Evolutionary conservation across 2,113 vertebrate genomes (phyloP), one percentile per base, ranked within the genome.

Genomic region (Heterotis niloticus): DNA sequence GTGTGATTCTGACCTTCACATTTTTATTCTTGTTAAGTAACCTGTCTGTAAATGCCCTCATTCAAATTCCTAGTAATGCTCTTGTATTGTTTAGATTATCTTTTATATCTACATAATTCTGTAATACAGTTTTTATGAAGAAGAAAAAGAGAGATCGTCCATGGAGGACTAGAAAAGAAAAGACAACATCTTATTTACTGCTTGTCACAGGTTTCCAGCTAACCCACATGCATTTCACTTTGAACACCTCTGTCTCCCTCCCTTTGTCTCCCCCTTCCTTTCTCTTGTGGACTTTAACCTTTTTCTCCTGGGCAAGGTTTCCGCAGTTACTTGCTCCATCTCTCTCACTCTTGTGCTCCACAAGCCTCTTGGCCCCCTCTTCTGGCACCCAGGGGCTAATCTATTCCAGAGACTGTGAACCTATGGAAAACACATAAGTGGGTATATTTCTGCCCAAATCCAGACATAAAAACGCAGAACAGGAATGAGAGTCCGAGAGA

Each of bases 351-450:
- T n/a, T 68, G 20, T 54, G 28, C 34, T 14, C 57, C 34, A 44
- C 80, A 76, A 29, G 64, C 52, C 75, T 29, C 69, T 67, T 69
- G 68, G 56, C 71, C 74, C 57, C 44, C 81, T 72, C 79, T 29
- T 51, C 68, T 79, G n/a, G 67, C 57, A 69, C 52, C 82, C 85
- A 84, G 84, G 54, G 78, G 90, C 23, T 57, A 59, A 59, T 60
- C 52, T 75, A 52, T 75, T 60, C 57, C 54, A 62, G 56, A 75
- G 57, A 60, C 28, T 34, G 29, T 91, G 91, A 92, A 92, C 89
- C 85, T 90, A 92, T 91, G 91, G 69, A 93, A 92, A 92, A 92
- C 85, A 86, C 90, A 91, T 89, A 92, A 93, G 91, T 93, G 91
- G 90, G 93, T 90, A 91, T 91, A 93, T 90, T 91, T 90, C 89